phyloP scores from a whole-genome alignment of 53 echinoderm and acorn worm genomes.

The Luidia sarsii region DNA sequence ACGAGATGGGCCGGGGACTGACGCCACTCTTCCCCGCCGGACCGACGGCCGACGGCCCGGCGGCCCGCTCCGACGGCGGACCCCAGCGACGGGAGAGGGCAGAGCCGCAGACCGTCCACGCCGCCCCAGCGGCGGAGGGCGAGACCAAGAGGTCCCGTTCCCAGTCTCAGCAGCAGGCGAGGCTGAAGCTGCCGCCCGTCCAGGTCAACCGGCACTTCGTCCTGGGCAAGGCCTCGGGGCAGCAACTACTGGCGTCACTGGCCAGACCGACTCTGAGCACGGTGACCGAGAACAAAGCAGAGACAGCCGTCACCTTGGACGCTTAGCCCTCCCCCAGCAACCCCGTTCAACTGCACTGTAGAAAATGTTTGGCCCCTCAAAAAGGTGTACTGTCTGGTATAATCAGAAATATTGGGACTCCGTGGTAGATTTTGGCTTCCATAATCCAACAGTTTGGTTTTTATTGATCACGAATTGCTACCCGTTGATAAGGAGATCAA shows the following conservation, averaged over 20 bases:
- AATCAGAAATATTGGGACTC: too few species aligned
- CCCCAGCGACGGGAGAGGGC: too few species aligned
- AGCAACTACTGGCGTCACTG: slow-evolving; percentile 4
- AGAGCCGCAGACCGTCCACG: neutral
- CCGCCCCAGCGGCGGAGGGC: neutral
- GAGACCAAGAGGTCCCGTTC: neutral
- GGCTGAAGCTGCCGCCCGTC: slow-evolving; percentile 48
- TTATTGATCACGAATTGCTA: too few species aligned
- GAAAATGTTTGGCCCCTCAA: neutral
- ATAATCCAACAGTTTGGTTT: too few species aligned
- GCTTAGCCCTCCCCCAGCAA: neutral
- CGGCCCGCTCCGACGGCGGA: too few species aligned
- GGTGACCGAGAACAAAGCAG: slow-evolving; percentile 46
- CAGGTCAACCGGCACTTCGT: slow-evolving; percentile 27
- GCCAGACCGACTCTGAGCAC: slow-evolving; percentile 38
- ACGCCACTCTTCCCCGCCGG: neutral
- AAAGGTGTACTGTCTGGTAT: too few species aligned
- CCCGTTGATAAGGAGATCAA: too few species aligned
- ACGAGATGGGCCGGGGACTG: slow-evolving; percentile 18
- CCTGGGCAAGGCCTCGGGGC: neutral
- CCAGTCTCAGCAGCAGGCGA: neutral
- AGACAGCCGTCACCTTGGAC: too few species aligned
- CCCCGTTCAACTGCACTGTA: neutral
- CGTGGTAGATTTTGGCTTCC: too few species aligned
- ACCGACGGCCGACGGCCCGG: neutral